Percentiles rank a stretch among this genome's conserved stretches.
Conservation (phyloP, 2,888 invertebrate species). For the Taenaris catops region DNA sequence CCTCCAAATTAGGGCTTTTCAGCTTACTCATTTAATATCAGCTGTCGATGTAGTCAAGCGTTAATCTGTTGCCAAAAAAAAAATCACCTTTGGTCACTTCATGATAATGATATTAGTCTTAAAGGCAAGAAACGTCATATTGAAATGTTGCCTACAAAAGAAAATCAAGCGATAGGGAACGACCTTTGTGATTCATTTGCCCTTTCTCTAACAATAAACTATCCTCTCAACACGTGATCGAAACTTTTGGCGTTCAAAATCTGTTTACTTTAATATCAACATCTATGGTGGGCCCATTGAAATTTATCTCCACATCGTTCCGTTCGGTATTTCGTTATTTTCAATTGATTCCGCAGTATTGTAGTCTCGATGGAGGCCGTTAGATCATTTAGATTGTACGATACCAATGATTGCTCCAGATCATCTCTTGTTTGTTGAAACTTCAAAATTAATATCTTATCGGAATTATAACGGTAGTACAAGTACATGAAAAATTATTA, state of each 20-base stretch:
- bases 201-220: constrained; percentile 8
- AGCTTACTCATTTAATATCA: too few species aligned
- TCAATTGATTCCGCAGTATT: constrained; percentile 34
- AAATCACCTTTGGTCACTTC: too few species aligned
- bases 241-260: constrained; percentile 10
- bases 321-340: constrained; percentile 31
- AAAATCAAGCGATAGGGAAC: constrained; percentile 9
- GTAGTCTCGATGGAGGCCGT: constrained; percentile 30
- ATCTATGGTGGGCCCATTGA: constrained; percentile 26
- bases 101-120: too few species aligned
- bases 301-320: constrained; percentile 24
- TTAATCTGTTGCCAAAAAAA: too few species aligned
- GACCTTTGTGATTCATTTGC: constrained; percentile 8
- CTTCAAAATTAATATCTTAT: constrained; percentile 28
- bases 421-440: constrained; percentile 38
- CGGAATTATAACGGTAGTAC: constrained; percentile 13
- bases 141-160: constrained; percentile 1
- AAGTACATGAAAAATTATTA: too few species aligned
- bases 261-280: constrained; percentile 13
- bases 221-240: constrained; percentile 11
- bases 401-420: constrained; percentile 51
- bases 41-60: too few species aligned
- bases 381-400: constrained; percentile 43
- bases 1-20: too few species aligned
- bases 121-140: too few species aligned